Evolutionary conservation across 2,113 vertebrate genomes (phyloP).

Genomic region (Macrotus californicus): DNA sequence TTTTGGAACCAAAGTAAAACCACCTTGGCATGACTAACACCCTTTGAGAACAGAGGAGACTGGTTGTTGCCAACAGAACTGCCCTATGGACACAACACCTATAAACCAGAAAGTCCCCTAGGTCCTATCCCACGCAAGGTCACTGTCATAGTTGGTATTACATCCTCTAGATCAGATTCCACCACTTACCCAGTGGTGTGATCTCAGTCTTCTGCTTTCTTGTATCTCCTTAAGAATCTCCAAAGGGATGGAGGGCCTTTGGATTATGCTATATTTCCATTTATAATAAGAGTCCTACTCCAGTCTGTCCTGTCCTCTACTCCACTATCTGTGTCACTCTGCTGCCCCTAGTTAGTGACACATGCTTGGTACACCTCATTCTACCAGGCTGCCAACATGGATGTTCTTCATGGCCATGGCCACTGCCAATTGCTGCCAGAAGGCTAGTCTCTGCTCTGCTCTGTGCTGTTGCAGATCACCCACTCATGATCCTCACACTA

Average conservation of each 20-base stretch:
- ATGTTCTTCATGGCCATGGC: background rate
- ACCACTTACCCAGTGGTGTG: background rate
- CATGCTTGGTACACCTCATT: background rate
- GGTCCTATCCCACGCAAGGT: background rate
- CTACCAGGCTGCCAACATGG: background rate
- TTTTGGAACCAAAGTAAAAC: background rate
- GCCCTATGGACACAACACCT: background rate
- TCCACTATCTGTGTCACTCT: background rate
- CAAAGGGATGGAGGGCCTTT: background rate
- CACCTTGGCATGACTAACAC: background rate
- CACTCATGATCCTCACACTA: background rate
- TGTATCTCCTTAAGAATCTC: background rate
- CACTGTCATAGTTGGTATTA: background rate
- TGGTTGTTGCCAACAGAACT: background rate
- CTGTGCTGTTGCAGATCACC: background rate
- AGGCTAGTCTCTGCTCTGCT: background rate
- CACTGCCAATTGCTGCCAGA: background rate
- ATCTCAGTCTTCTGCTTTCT: background rate
- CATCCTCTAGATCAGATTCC: background rate
- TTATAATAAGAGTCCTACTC: background rate
- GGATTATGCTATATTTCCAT: background rate
- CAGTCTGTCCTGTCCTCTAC: background rate
- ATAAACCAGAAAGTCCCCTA: background rate
- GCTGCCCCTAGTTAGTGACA: background rate
- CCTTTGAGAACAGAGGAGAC: background rate